phyloP scores from a whole-genome alignment of 2,797 vertebrate genomes.

The Nyctibius grandis region DNA sequence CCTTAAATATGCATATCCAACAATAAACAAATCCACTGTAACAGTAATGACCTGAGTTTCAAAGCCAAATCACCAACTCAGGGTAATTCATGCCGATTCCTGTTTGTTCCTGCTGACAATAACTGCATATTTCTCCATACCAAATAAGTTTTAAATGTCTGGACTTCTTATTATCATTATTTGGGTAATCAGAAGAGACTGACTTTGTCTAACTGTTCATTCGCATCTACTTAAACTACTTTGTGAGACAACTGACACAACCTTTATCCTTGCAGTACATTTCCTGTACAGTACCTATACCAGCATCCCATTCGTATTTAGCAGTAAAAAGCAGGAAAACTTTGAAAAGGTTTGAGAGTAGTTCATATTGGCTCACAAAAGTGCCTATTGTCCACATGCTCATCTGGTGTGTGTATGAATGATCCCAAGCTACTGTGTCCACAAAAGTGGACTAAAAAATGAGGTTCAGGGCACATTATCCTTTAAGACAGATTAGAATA shows the following conservation, averaged over 20 bases:
- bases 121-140: background rate
- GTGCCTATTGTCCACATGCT: background rate
- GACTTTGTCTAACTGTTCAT: background rate
- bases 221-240: background rate
- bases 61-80: background rate
- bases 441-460: background rate
- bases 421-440: background rate
- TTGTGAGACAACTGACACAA: background rate
- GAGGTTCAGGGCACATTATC: background rate
- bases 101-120: background rate
- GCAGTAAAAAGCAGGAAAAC: background rate
- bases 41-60: background rate
- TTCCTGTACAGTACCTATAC: background rate
- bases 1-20: background rate
- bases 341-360: background rate
- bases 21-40: background rate
- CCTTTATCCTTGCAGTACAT: fast-evolving
- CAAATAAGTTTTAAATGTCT: background rate
- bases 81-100: background rate
- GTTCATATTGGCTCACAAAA: background rate
- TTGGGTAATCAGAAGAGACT: background rate
- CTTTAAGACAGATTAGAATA: background rate
- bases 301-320: background rate
- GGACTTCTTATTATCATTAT: background rate
- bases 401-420: background rate